A percentile compares a stretch with the other conserved stretches of the same genome.
These are phyloP conservation scores for Hylaeus volcanicus DNA, from an alignment of 1,140 invertebrate species.

Conservation along the genomic window DNA sequence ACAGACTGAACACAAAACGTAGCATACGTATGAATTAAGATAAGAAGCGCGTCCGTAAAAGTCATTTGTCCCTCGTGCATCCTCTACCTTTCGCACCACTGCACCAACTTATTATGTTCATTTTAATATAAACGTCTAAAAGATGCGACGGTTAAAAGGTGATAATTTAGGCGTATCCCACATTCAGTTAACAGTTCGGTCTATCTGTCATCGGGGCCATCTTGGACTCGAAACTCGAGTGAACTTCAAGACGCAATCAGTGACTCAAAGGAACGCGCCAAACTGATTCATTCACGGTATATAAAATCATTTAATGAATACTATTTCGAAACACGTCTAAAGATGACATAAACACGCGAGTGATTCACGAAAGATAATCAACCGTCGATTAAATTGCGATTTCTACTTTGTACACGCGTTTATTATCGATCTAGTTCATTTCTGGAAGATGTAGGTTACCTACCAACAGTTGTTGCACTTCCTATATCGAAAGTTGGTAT, in stretches of 20 bases:
- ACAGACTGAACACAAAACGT: conserved; percentile 31
- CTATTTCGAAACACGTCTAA: background rate
- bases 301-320: background rate
- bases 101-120: conserved; percentile 50
- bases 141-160: conserved; percentile 1
- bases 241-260: conserved; percentile 28
- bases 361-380: background rate
- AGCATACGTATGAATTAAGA: conserved; percentile 50
- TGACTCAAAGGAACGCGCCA: conserved; percentile 32
- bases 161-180: conserved; percentile 77
- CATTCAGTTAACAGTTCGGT: conserved; percentile 74
- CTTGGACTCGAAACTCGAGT: conserved; percentile 63
- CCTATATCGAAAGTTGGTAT: conserved; percentile 12
- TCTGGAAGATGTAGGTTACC: conserved; percentile 8
- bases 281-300: conserved; percentile 38
- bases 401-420: background rate
- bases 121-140: conserved; percentile 42
- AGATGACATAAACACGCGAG: background rate
- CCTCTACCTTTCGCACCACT: conserved; percentile 25
- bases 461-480: background rate
- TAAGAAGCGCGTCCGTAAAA: conserved; percentile 44
- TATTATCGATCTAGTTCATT: background rate
- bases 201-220: conserved; percentile 76
- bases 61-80: conserved; percentile 34
- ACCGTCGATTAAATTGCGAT: background rate